A percentile compares a stretch with the other conserved stretches of the same genome.
Evolutionary conservation across 2,888 invertebrate species (phyloP).

Genomic region (Drosophila pseudotalamancana): DNA sequence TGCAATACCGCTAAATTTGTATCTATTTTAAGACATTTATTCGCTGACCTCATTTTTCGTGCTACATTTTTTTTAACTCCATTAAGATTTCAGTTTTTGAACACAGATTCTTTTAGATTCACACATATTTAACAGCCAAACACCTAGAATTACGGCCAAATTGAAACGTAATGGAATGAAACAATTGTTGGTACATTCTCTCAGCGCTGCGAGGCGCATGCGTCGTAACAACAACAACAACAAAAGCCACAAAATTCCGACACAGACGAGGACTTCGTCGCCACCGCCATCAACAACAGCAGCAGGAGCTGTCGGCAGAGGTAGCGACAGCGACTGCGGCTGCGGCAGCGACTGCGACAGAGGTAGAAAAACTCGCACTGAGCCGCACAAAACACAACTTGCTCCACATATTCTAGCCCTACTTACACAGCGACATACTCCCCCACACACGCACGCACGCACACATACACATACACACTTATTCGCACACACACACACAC

Average conservation of each 20-base stretch:
- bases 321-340: conserved; percentile 2
- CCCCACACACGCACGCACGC: conserved; percentile 34
- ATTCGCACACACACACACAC: conserved; percentile 14
- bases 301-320: conserved; percentile 2
- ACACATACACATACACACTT: conserved; percentile 14
- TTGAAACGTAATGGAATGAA: conserved; percentile 25
- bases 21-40: too few species aligned
- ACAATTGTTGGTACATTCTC: conserved; percentile 33
- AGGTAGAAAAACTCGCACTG: conserved; percentile 26
- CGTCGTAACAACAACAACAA: conserved; percentile 27
- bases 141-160: neutral
- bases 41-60: too few species aligned
- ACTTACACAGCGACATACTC: conserved; percentile 70
- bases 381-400: conserved; percentile 67
- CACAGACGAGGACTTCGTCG: conserved; percentile 25
- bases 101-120: too few species aligned
- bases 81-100: too few species aligned
- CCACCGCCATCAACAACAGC: conserved; percentile 2
- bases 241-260: conserved; percentile 39
- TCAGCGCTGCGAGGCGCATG: conserved; percentile 32
- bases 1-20: too few species aligned
- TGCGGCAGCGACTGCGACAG: conserved; percentile 17
- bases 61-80: neutral
- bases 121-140: conserved; percentile 11
- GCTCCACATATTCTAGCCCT: conserved; percentile 75